phyloP scores from a whole-genome alignment of 2,888 invertebrate genomes.

The Heliothis peltigera region DNA sequence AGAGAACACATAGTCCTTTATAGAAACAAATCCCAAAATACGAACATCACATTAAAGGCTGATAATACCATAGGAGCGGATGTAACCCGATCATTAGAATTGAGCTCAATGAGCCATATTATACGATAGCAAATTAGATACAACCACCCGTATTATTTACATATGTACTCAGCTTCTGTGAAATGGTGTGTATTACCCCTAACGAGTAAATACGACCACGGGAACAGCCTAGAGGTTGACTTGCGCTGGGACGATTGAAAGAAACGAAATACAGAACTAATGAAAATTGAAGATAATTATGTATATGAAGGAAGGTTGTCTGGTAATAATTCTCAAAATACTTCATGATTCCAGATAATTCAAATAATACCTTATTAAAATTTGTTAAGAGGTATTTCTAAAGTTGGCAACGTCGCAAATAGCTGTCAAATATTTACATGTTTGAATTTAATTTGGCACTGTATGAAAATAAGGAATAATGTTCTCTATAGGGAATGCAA shows the following conservation, averaged over 20 bases:
- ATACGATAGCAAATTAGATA: constrained; percentile 18
- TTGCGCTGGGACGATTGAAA: background rate
- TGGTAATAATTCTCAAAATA: no score
- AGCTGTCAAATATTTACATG: no score
- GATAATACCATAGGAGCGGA: background rate
- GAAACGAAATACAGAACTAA: background rate
- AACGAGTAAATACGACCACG: background rate
- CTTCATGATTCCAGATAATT: no score
- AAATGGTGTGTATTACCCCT: background rate
- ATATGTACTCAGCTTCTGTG: background rate
- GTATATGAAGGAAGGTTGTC: no score
- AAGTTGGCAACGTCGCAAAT: no score
- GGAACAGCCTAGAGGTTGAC: background rate
- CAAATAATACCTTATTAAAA: no score
- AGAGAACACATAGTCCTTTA: background rate
- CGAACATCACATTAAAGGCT: background rate
- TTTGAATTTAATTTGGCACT: no score
- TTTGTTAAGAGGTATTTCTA: no score
- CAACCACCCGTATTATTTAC: constrained; percentile 21
- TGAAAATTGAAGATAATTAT: no score
- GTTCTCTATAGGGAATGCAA: no score
- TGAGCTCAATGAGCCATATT: constrained; percentile 31
- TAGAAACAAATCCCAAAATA: background rate
- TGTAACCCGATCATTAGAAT: constrained; percentile 13
- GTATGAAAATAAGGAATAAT: no score